A percentile compares a stretch with the other conserved stretches of the same genome.
phyloP scores from a whole-genome alignment of 2,113 vertebrate genomes.

The Nestor notabilis region DNA sequence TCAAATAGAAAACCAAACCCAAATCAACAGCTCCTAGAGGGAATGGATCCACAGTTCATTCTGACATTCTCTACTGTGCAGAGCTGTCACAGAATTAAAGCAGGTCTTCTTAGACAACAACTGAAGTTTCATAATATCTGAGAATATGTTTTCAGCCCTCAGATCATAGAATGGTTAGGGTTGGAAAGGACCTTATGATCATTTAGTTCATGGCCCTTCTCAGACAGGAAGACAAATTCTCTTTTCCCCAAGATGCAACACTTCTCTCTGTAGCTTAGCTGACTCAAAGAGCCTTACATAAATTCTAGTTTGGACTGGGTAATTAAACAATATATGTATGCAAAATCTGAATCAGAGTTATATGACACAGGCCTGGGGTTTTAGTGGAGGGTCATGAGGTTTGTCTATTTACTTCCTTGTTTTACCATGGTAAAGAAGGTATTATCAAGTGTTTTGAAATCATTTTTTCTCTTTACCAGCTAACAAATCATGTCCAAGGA shows the following conservation, averaged over 20 bases:
- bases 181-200: neutral
- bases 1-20: neutral
- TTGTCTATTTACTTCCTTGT: neutral
- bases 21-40: neutral
- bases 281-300: neutral
- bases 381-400: fast-evolving
- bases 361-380: neutral
- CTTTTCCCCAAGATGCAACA: neutral
- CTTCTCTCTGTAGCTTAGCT: neutral
- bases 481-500: neutral
- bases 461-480: neutral
- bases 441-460: neutral
- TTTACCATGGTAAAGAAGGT: neutral
- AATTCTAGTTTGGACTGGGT: neutral
- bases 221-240: neutral
- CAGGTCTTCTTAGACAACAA: neutral
- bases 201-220: neutral
- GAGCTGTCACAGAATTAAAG: neutral
- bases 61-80: neutral
- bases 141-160: neutral
- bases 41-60: neutral
- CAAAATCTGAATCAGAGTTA: neutral
- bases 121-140: neutral
- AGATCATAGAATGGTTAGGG: neutral
- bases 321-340: neutral